Evolutionary conservation across 2,797 vertebrate genomes (phyloP), one percentile per base, ranked within the genome.

Genomic region (Mastacembelus armatus): DNA sequence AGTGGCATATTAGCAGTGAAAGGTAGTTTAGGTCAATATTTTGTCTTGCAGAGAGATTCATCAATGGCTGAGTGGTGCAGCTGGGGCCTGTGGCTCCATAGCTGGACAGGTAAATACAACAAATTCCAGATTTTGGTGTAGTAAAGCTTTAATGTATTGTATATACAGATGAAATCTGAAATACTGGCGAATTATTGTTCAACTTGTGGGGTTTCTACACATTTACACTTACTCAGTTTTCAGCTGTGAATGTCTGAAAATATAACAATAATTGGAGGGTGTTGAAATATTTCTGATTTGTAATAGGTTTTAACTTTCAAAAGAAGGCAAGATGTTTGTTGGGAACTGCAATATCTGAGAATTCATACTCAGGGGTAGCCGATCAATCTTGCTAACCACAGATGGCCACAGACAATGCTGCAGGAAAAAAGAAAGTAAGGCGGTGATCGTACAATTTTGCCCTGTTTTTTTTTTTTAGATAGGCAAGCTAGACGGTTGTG

Each of bases 1-100:
- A 42, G 21, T 44, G 36, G 27, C 22, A 19, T 11, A 16, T 36
- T 29, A 9, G 3, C 29, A 2, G 3, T 24, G 2, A 40, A 27
- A 16, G 11, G 4, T 11, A 7, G 10, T 60, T 27, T 12, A 0
- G 43, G 18, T 26, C 2, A 21, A 18, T 15, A 49, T 33, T 45
- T 60, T 32, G 11, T 54, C 44, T 47, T 45, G 26, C 29, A 38
- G n/a, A 30, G 32, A 50, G 24, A 44, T 44, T 2, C n/a, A 22
- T 7, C 44, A 4, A 2, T 27, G 50, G 79, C 92, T 99, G 77
- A 99, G 97, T 1, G 96, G 96, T 0, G 97, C 97, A 1, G 97
- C 96, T 0, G 97, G 97, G 3, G 96, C 96, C 51, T 99, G 97
- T 16, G 98, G 97, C 48, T 97, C 96, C 32, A 77, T 98, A 71